Evolutionary conservation across 2,797 vertebrate genomes (phyloP).

Genomic region (Tachyglossus aculeatus): DNA sequence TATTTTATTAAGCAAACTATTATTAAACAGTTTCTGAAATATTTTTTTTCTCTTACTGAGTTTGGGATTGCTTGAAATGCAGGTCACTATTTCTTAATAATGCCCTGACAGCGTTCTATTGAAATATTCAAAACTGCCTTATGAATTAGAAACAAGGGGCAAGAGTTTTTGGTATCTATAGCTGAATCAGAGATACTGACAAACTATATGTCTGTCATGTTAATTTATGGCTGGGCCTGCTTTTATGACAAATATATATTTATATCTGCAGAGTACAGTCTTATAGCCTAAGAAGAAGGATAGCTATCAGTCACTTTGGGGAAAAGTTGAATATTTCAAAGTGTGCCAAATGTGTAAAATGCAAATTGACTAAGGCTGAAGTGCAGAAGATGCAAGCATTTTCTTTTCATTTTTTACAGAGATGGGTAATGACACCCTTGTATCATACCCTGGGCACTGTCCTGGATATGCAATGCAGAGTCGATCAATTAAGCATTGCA

Average conservation of each 20-base stretch:
- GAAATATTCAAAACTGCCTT: neutral
- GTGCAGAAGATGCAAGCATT: neutral
- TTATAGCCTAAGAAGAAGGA: neutral
- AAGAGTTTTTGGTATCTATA: neutral
- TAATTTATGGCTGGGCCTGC: neutral
- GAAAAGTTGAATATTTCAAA: neutral
- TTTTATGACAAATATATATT: neutral
- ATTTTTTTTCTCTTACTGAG: constrained; percentile 28
- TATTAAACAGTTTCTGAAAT: constrained; percentile 64
- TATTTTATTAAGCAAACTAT: constrained; percentile 76
- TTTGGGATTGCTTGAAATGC: constrained; percentile 37
- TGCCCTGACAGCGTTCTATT: neutral
- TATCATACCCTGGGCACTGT: neutral
- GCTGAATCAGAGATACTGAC: neutral
- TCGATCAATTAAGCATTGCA: neutral
- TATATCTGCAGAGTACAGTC: neutral
- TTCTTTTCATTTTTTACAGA: neutral
- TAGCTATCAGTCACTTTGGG: neutral
- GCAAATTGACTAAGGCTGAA: neutral
- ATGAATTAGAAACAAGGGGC: constrained; percentile 3
- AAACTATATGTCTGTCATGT: neutral
- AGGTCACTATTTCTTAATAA: constrained; percentile 56
- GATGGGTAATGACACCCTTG: neutral
- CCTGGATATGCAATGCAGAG: neutral
- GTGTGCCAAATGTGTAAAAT: neutral